phyloP scores from a whole-genome alignment of 2,797 vertebrate species.

The Cirrhinus mrigala region DNA sequence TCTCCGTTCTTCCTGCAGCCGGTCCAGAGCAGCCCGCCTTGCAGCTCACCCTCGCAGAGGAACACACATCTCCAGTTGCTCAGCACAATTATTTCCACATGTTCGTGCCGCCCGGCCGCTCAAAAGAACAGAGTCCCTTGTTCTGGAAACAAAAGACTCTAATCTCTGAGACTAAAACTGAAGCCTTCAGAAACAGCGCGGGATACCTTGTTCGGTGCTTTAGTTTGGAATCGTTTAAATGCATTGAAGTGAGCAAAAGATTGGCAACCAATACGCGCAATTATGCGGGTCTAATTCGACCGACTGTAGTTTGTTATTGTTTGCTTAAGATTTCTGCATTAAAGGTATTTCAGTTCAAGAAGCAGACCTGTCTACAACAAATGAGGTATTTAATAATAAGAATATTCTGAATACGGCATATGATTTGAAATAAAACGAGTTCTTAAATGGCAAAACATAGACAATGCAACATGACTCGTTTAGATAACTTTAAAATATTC shows the following conservation, averaged over 20 bases:
- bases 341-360: constrained; percentile 10
- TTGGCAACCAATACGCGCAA: neutral
- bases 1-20: constrained; percentile 39
- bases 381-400: neutral
- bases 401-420: neutral
- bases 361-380: neutral
- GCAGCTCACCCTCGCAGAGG: constrained; percentile 56
- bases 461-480: too few species aligned
- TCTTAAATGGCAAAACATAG: too few species aligned
- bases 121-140: constrained; percentile 78
- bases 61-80: constrained; percentile 72
- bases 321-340: neutral
- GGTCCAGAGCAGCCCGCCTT: constrained; percentile 56
- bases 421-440: too few species aligned
- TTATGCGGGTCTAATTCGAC: neutral
- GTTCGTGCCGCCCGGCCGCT: constrained; percentile 82
- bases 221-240: constrained; percentile 41
- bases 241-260: constrained; percentile 35
- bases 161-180: constrained; percentile 61
- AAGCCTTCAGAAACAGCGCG: constrained; percentile 41
- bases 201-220: constrained; percentile 46
- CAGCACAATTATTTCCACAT: constrained; percentile 96
- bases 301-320: neutral
- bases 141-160: constrained; percentile 77
- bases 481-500: neutral